Evolutionary conservation across 2,888 invertebrate species (phyloP).

Genomic region (Cephus runcator): DNA sequence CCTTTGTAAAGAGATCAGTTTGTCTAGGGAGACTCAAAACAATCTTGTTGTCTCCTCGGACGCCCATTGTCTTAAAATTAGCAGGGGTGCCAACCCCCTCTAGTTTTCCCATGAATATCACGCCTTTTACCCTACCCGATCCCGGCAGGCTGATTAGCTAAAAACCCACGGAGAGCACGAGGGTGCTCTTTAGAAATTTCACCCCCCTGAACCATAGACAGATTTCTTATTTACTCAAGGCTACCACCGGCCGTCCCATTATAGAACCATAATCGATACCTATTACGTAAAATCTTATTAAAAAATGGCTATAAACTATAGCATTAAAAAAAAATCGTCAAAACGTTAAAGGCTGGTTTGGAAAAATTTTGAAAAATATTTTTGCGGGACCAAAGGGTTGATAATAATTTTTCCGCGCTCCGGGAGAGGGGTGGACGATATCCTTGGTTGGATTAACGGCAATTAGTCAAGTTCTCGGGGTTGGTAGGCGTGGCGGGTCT

Average conservation of each 20-base stretch:
- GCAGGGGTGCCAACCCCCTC: conserved; percentile 7
- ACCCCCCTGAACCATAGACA: background rate
- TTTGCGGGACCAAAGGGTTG: background rate
- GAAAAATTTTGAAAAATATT: background rate
- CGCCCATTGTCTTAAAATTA: conserved; percentile 38
- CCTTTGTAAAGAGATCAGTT: conserved; percentile 21
- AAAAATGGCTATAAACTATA: no score
- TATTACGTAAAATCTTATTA: background rate
- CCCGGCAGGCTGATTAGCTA: no score
- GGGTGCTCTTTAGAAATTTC: background rate
- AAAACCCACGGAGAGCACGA: background rate
- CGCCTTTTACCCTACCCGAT: no score
- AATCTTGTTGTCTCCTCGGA: conserved; percentile 36
- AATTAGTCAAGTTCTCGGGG: conserved; percentile 39
- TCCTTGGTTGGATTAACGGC: conserved; percentile 36
- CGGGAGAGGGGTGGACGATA: background rate
- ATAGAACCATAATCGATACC: background rate
- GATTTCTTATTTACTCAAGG: background rate
- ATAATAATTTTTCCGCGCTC: background rate
- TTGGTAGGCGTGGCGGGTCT: conserved; percentile 40
- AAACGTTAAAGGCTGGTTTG: background rate
- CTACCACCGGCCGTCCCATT: background rate
- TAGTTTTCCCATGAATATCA: no score
- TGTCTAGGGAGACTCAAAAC: conserved; percentile 39
- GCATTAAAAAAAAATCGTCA: background rate